phyloP scores from a whole-genome alignment of 1,140 invertebrate genomes.

The Sitodiplosis mosellana region DNA sequence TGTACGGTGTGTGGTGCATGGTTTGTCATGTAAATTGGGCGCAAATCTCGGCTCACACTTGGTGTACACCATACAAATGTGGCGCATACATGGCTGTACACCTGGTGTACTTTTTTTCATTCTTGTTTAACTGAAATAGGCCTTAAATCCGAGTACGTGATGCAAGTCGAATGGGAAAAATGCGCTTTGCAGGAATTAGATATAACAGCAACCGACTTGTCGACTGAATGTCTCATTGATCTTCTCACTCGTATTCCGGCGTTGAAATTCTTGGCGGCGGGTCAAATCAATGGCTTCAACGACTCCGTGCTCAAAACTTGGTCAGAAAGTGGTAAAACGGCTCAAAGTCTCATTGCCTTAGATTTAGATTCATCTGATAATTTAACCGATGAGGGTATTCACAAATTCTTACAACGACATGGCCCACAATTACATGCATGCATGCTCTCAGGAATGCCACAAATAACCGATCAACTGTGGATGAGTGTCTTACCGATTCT shows the following conservation, averaged over 20 bases:
- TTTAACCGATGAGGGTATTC: conserved; percentile 76
- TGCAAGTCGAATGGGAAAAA: conserved; percentile 96
- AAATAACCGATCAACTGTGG: conserved; percentile 95
- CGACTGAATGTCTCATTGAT: conserved; percentile 81
- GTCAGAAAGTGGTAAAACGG: conserved; percentile 71
- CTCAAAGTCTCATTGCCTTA: conserved; percentile 51
- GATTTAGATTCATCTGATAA: conserved; percentile 93
- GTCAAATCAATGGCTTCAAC: conserved; percentile 93
- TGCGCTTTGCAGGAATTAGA: conserved; percentile 77
- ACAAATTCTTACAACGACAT: conserved; percentile 76
- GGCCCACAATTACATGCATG: conserved; percentile 77
- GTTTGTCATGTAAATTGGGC: too few species aligned
- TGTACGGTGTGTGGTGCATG: too few species aligned
- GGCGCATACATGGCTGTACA: too few species aligned
- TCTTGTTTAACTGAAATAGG: too few species aligned
- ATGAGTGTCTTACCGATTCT: conserved; percentile 76
- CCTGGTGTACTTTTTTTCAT: too few species aligned
- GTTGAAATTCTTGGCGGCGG: conserved; percentile 77
- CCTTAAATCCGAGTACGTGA: conserved; percentile 75
- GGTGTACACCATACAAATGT: too few species aligned
- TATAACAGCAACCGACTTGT: conserved; percentile 90
- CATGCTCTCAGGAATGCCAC: conserved; percentile 85
- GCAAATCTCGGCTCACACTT: too few species aligned
- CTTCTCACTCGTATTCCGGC: conserved; percentile 76
- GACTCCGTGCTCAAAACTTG: conserved; percentile 82